Evolutionary conservation across 30 jellyfish, hydroid and myxozoan genomes (phyloP).

Genomic region (Hydractinia symbiolongicarpus): DNA sequence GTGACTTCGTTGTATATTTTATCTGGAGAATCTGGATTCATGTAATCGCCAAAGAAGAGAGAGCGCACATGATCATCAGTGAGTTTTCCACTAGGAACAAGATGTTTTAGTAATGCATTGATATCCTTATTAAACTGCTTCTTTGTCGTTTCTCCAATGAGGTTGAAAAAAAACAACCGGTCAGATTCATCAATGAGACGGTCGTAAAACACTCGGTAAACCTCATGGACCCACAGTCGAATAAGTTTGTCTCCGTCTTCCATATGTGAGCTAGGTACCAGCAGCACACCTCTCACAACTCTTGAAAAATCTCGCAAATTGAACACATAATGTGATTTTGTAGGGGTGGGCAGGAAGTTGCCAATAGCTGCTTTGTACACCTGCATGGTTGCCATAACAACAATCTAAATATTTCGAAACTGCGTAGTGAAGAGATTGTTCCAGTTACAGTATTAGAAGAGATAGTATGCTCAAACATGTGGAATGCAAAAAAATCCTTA

Average conservation of each 20-base stretch:
- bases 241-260: slow-evolving; percentile 85
- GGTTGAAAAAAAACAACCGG: slow-evolving; percentile 73
- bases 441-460: not conserved
- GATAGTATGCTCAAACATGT: not conserved
- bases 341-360: slow-evolving; percentile 94
- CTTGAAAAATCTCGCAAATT: slow-evolving; percentile 94
- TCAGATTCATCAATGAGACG: slow-evolving; percentile 85
- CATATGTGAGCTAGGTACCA: slow-evolving; percentile 84
- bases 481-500: not conserved
- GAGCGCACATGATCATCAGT: slow-evolving; percentile 88
- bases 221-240: slow-evolving; percentile 96
- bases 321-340: slow-evolving; percentile 94
- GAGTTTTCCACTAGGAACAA: slow-evolving; percentile 81
- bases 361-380: slow-evolving; percentile 82
- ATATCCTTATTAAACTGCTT: slow-evolving; percentile 82
- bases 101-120: slow-evolving; percentile 48
- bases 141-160: slow-evolving; percentile 64
- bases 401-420: slow-evolving; percentile 39
- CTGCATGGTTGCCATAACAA: slow-evolving; percentile 98
- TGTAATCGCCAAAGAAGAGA: slow-evolving; percentile 92
- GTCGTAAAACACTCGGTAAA: slow-evolving; percentile 93
- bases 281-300: slow-evolving; percentile 87
- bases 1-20: slow-evolving; percentile 78
- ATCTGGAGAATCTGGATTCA: slow-evolving; percentile 70
- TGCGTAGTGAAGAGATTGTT: not conserved